Evolutionary conservation across 2,888 invertebrate species (phyloP).

Genomic region (Caenorhabditis zanzibari): DNA sequence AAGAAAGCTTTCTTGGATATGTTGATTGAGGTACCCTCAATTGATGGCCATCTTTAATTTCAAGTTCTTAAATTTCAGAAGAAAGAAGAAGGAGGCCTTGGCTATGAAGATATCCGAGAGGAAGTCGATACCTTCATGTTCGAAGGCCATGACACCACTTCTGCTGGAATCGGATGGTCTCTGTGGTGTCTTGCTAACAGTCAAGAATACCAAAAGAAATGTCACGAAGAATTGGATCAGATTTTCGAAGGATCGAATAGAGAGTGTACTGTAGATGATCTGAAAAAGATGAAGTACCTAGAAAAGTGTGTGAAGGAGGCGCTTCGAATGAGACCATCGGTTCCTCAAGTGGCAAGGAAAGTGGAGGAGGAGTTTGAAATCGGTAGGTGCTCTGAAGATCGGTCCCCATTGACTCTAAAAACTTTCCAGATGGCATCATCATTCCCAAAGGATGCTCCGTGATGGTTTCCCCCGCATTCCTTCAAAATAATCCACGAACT

Average conservation of each 20-base stretch:
- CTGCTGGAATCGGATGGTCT: conserved; percentile 84
- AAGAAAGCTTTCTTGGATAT: conserved; percentile 85
- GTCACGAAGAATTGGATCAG: conserved; percentile 68
- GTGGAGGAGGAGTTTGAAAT: conserved; percentile 70
- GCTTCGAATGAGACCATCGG: conserved; percentile 70
- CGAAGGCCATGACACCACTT: conserved; percentile 85
- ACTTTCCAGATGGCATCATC: conserved; percentile 56
- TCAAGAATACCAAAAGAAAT: conserved; percentile 83
- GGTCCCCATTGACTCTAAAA: too few relatives aligned
- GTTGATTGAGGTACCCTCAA: conserved; percentile 82
- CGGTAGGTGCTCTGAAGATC: conserved; percentile 36
- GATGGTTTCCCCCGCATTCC: conserved; percentile 67
- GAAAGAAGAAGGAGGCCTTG: conserved; percentile 83
- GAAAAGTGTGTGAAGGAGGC: conserved; percentile 82
- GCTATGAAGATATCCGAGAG: conserved; percentile 84
- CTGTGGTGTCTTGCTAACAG: conserved; percentile 84
- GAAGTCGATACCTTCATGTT: conserved; percentile 85
- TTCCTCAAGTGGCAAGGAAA: conserved; percentile 69
- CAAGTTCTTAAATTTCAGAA: conserved; percentile 81
- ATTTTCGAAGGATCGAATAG: conserved; percentile 68
- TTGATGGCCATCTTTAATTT: too few relatives aligned
- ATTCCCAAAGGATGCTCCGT: conserved; percentile 70
- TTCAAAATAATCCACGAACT: conserved; percentile 68
- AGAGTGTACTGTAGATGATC: conserved; percentile 82
- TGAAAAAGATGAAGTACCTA: conserved; percentile 79